Conservation (phyloP, 1,140 invertebrate species). For the Spodoptera frugiperda region DNA sequence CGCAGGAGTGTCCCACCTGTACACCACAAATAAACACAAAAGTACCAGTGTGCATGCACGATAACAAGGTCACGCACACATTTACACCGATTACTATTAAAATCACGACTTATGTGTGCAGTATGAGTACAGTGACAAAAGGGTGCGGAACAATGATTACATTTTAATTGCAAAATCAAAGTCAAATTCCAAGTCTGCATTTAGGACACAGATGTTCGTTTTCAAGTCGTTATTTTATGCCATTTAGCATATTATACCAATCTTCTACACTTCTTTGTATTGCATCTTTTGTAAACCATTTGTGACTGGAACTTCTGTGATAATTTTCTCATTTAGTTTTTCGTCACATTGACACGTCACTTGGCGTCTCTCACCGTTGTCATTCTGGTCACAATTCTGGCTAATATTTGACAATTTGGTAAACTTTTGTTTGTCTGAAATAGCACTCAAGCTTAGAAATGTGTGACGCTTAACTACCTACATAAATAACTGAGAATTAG, state of each 20-base stretch:
- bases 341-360: constrained; percentile 25
- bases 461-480: too few relatives aligned
- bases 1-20: constrained; percentile 41
- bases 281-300: not conserved
- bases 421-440: not conserved
- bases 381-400: constrained; percentile 4
- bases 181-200: too few relatives aligned
- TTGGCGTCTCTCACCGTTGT: not conserved
- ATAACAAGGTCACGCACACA: constrained; percentile 13
- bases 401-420: not conserved
- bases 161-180: too few relatives aligned
- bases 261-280: too few relatives aligned
- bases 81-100: constrained; percentile 2
- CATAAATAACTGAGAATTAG: too few relatives aligned
- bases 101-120: not conserved
- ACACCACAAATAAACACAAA: constrained; percentile 1
- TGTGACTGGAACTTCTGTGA: not conserved
- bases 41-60: constrained; percentile 8
- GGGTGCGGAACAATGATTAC: not conserved
- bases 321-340: not conserved
- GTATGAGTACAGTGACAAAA: not conserved
- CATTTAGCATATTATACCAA: too few relatives aligned
- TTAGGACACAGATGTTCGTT: too few relatives aligned
- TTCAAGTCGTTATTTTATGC: too few relatives aligned
- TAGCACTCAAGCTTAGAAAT: not conserved